phyloP scores from a whole-genome alignment of 2,113 vertebrate species.

The Gnathonemus longibarbis region DNA sequence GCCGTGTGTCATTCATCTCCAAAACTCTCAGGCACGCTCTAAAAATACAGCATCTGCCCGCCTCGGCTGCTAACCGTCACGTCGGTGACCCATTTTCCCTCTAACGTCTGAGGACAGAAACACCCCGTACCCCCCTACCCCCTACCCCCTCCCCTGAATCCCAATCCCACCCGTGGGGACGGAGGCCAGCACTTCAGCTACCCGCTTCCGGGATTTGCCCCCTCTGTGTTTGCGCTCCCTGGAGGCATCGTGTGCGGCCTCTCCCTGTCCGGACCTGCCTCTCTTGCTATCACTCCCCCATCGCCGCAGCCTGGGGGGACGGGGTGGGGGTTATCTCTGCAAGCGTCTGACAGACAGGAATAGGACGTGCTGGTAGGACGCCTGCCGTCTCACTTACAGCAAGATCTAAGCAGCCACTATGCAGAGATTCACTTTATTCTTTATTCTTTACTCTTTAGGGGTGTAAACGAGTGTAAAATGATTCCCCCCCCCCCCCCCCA shows the following conservation, averaged over 20 bases:
- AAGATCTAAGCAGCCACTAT: neutral
- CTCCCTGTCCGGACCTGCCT: neutral
- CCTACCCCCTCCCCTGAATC: neutral
- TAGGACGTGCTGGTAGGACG: neutral
- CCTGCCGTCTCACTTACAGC: neutral
- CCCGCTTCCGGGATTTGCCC: neutral
- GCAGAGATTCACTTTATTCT: neutral
- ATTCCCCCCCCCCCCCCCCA: neutral
- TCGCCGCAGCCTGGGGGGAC: neutral
- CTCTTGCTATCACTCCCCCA: neutral
- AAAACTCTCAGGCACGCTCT: neutral
- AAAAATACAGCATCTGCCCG: constrained; percentile 10
- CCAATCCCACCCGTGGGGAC: neutral
- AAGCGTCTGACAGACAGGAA: neutral
- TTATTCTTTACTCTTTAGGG: neutral
- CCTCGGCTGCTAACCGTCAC: neutral
- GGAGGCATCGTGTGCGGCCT: neutral
- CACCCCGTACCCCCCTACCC: neutral
- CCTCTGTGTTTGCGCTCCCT: neutral
- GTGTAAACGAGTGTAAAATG: neutral
- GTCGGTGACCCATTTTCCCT: constrained; percentile 16
- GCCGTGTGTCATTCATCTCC: neutral
- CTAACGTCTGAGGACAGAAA: constrained; percentile 1
- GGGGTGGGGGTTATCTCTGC: too few relatives aligned
- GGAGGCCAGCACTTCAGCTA: neutral